Conservation (phyloP, 53 echinoderm and acorn worm species). For the Holothuria scabra region DNA sequence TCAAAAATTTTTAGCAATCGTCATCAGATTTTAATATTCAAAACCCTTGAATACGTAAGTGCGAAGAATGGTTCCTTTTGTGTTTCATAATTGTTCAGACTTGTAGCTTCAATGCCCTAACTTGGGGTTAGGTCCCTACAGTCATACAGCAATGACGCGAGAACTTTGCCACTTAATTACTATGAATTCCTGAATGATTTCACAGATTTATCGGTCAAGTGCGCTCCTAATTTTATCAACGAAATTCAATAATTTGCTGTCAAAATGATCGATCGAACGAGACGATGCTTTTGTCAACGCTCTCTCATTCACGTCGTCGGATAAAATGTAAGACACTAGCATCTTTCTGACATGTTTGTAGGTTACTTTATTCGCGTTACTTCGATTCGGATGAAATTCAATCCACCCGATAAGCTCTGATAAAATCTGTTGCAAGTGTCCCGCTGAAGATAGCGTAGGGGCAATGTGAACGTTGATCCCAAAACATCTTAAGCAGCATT, state of each 20-base stretch:
- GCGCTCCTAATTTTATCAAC: slow-evolving; percentile 32
- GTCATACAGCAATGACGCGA: too few relatives aligned
- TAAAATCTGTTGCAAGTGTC: too few relatives aligned
- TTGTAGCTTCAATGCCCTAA: too few relatives aligned
- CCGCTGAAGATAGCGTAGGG: too few relatives aligned
- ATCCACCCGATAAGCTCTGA: slow-evolving; percentile 4
- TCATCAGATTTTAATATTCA: too few relatives aligned
- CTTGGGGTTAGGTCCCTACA: too few relatives aligned
- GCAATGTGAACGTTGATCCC: too few relatives aligned
- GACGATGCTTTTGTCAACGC: not conserved
- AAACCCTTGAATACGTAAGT: too few relatives aligned
- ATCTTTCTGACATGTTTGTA: slow-evolving; percentile 12
- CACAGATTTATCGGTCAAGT: slow-evolving; percentile 44
- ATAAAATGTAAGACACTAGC: slow-evolving; percentile 12
- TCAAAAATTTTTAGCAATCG: too few relatives aligned
- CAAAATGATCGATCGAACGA: slow-evolving; percentile 25
- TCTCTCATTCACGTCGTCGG: not conserved
- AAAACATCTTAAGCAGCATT: too few relatives aligned
- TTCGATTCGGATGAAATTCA: slow-evolving; percentile 17
- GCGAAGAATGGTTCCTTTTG: too few relatives aligned
- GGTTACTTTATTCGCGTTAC: slow-evolving; percentile 30
- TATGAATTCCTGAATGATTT: slow-evolving; percentile 45
- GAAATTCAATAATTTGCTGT: slow-evolving; percentile 23
- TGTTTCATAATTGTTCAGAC: too few relatives aligned
- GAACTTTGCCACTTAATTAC: slow-evolving; percentile 26